A percentile compares a stretch with the other conserved stretches of the same genome.
phyloP scores from a whole-genome alignment of 2,888 invertebrate genomes.

The Drosophila nr. perissopoda region DNA sequence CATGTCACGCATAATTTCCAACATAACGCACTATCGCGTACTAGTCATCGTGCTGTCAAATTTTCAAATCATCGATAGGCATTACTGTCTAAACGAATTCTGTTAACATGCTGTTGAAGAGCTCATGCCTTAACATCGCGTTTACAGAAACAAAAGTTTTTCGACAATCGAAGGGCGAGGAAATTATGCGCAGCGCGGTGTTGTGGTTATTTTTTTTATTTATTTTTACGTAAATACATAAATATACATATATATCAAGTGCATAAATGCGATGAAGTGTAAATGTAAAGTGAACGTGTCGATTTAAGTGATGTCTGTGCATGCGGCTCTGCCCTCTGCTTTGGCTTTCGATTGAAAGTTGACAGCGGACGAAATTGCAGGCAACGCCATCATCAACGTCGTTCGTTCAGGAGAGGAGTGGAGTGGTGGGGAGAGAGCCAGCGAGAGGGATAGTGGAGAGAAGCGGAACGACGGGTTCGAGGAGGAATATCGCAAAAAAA shows the following conservation, averaged over 20 bases:
- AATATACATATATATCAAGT: constrained; percentile 44
- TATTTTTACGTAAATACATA: constrained; percentile 67
- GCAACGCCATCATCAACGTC: constrained; percentile 44
- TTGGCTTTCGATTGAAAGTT: constrained; percentile 46
- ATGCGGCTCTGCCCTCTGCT: constrained; percentile 25
- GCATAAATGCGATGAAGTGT: constrained; percentile 54
- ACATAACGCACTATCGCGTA: not conserved
- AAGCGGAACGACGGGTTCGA: constrained; percentile 51
- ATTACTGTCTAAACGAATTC: not conserved
- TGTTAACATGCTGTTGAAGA: constrained; percentile 1
- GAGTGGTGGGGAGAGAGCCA: constrained; percentile 1
- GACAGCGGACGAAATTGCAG: constrained; percentile 40
- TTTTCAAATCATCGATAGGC: constrained; percentile 23
- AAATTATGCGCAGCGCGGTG: constrained; percentile 73
- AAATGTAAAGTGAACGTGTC: constrained; percentile 35
- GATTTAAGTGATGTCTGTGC: constrained; percentile 44
- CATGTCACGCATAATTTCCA: not conserved
- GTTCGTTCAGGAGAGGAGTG: constrained; percentile 20
- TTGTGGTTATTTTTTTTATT: constrained; percentile 69
- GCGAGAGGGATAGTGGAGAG: constrained; percentile 4
- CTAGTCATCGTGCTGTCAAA: not conserved
- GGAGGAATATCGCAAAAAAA: constrained; percentile 59
- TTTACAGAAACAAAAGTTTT: constrained; percentile 46
- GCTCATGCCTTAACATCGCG: constrained; percentile 25
- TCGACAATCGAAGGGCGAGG: constrained; percentile 49